These are phyloP conservation scores for Xenopus petersii DNA, from an alignment of 2,797 vertebrate genomes.

Conservation along the genomic window DNA sequence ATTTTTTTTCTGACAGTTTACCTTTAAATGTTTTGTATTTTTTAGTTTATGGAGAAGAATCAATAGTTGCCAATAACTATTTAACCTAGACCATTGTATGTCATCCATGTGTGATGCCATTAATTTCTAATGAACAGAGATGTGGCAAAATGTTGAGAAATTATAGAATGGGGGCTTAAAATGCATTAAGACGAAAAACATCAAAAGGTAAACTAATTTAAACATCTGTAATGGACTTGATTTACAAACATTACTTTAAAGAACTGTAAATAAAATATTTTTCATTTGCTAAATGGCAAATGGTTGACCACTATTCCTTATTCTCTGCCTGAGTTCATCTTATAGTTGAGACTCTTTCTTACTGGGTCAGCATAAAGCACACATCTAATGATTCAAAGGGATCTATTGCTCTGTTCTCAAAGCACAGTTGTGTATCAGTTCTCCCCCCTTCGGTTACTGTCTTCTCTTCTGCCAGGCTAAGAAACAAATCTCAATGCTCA, in stretches of 20 bases:
- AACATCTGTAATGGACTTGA: constrained; percentile 8
- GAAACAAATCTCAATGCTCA: constrained; percentile 15
- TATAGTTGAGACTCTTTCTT: constrained; percentile 42
- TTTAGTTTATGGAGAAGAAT: no score
- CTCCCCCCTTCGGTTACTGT: constrained; percentile 27
- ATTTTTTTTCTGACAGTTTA: no score
- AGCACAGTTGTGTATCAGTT: constrained; percentile 36
- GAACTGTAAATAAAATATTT: constrained; percentile 40
- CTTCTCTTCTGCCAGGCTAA: constrained; percentile 37
- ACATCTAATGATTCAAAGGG: constrained; percentile 46
- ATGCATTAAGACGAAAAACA: constrained; percentile 5
- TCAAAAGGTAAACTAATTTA: constrained; percentile 21
- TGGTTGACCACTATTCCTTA: constrained; percentile 17
- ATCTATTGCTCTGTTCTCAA: constrained; percentile 37
- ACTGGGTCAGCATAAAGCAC: constrained; percentile 46
- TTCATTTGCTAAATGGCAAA: constrained; percentile 27
- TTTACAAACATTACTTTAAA: constrained; percentile 39
- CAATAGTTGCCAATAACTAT: no score
- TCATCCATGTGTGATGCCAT: no score
- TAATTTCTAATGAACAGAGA: no score
- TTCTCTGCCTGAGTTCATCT: constrained; percentile 24
- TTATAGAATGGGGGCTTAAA: no score
- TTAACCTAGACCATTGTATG: no score
- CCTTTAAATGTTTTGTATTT: no score
- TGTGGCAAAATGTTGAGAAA: no score